These are phyloP conservation scores for Semotilus atromaculatus DNA, from an alignment of 2,797 vertebrate genomes.

Conservation along the genomic window DNA sequence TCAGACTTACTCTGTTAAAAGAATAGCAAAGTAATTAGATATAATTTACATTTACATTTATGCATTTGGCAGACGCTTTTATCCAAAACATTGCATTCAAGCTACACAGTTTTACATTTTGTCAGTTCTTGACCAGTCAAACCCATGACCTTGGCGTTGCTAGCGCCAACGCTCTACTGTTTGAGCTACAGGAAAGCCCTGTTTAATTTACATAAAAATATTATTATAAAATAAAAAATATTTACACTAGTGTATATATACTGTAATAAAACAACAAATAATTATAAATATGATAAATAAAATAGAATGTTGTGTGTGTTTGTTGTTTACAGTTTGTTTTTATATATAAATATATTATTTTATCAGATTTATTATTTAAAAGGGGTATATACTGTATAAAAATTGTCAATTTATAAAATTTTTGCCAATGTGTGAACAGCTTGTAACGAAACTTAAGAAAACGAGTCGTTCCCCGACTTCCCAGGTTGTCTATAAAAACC, in stretches of 20 bases:
- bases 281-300: background rate
- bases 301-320: background rate
- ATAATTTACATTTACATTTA: background rate
- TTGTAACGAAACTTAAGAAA: background rate
- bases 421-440: background rate
- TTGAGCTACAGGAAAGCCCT: no score
- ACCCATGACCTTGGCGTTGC: no score
- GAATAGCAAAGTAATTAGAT: background rate
- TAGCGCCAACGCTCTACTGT: no score
- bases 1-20: constrained; percentile 63
- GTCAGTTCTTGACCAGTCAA: no score
- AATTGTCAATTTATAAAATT: no score
- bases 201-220: background rate
- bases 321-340: no score
- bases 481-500: background rate
- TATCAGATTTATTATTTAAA: background rate
- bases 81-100: no score
- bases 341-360: no score
- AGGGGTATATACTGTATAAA: background rate
- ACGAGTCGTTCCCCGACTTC: background rate
- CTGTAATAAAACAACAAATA: no score
- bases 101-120: no score
- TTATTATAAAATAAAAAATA: background rate
- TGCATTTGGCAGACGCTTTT: no score
- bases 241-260: background rate